A percentile compares a stretch with the other conserved stretches of the same genome.
Conservation (phyloP, 2,113 vertebrate species). For the Harpagus bidentatus region DNA sequence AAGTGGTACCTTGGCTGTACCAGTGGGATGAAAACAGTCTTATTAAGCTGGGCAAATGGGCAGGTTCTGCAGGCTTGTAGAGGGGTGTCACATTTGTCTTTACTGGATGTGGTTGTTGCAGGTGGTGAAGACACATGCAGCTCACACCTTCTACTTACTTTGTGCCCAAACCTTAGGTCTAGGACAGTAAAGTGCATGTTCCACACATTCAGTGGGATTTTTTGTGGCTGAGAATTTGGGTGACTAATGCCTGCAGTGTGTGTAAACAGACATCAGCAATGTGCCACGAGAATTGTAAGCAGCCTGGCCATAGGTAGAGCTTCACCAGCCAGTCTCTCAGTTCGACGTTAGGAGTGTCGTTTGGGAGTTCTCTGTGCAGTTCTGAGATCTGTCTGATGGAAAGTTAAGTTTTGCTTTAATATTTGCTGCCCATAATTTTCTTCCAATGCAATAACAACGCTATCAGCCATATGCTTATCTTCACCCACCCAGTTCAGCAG, state of each 20-base stretch:
- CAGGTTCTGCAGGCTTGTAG: not conserved
- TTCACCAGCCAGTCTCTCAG: not conserved
- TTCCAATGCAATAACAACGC: not conserved
- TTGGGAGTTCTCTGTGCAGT: not conserved
- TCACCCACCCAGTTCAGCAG: not conserved
- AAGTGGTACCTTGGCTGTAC: not conserved
- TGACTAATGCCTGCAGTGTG: not conserved
- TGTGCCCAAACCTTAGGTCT: not conserved
- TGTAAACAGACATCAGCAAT: not conserved
- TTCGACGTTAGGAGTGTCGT: fast-evolving
- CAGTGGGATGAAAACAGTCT: not conserved
- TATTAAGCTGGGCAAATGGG: not conserved
- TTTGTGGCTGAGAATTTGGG: not conserved
- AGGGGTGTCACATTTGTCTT: fast-evolving
- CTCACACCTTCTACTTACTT: not conserved
- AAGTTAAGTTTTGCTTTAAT: not conserved
- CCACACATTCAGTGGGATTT: not conserved
- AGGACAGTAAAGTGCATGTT: fast-evolving
- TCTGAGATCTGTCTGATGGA: not conserved
- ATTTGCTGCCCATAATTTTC: not conserved
- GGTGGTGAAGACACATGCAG: not conserved
- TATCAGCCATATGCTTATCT: not conserved
- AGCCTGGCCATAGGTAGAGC: not conserved
- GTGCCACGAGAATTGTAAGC: not conserved
- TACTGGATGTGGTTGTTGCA: not conserved